Evolutionary conservation across 2,888 invertebrate species (phyloP), one percentile per base, ranked within the genome.

Genomic region (Dryadula phaetusa): DNA sequence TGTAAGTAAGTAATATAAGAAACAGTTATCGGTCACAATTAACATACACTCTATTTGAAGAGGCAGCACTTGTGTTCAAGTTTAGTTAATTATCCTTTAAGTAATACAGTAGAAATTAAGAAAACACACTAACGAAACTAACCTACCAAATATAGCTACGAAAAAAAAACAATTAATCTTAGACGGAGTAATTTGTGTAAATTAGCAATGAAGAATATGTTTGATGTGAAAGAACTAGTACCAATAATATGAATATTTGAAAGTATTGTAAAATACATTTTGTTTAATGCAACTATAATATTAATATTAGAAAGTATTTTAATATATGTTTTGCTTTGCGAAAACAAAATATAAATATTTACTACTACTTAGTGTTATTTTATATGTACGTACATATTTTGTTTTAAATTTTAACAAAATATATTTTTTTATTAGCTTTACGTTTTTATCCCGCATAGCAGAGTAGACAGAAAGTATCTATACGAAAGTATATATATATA

Each of bases 41-140:
- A 25, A 56, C 25, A 25, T 40, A 56, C 56, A 40, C 56, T 40
- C 12, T 8, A 40, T 16, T 40, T 40, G 12, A 56, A 56, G 56
- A 40, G 52, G 28, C 16, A 4, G 40, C 40, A 40, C 56, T 56
- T 56, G 56, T 40, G 56, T 16, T 56, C 25, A 40, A 56, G 56
- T 40, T 16, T 10, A 40, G 40, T 40, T 56, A 25, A 52, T 37
- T 54, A 22, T 37, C 22, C 4, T 10, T 32, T 53, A 14, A 54
- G 54, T 20, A 14, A 3, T 8, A 20, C 7, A 20, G 3, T 1
- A 34, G 16, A 12, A 6, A 3, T 54, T 37, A 20, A 20, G 14
- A 34, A 14, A 20, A 53, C 10, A n/a, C n/a, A n/a, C n/a, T n/a
- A n/a, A n/a, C n/a, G n/a, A n/a, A n/a, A n/a, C n/a, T n/a, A n/a